Evolutionary conservation across 2,113 vertebrate species (phyloP).

Genomic region (Fregata magnificens): DNA sequence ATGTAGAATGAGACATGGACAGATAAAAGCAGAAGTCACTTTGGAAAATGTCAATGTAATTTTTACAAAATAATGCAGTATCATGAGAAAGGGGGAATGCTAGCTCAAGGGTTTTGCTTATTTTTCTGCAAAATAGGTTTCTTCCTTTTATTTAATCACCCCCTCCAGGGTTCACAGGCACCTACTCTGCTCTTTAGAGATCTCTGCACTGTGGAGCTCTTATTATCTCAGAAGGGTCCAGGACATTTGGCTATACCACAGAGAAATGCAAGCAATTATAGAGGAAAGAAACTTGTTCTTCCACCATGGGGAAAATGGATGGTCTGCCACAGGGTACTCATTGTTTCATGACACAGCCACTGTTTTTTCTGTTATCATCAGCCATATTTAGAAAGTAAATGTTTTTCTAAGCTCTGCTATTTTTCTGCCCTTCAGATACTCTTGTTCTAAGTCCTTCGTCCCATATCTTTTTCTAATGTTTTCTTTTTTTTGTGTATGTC

Average conservation of each 20-base stretch:
- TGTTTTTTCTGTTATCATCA: slow-evolving; percentile 9
- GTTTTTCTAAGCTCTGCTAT: slow-evolving; percentile 54
- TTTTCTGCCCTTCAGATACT: neutral
- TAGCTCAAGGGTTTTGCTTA: neutral
- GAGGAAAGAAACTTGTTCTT: neutral
- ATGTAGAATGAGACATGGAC: neutral
- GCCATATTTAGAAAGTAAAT: slow-evolving; percentile 32
- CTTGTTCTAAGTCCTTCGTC: neutral
- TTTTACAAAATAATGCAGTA: neutral
- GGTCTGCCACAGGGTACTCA: neutral
- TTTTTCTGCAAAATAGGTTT: neutral
- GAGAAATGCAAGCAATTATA: neutral
- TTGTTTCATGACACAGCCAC: neutral
- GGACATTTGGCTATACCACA: neutral
- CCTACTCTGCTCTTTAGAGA: neutral
- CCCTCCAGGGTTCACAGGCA: neutral
- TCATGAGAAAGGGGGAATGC: neutral
- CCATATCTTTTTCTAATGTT: neutral
- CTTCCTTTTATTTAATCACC: neutral
- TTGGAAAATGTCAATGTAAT: neutral
- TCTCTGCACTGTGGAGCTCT: neutral
- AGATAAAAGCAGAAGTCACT: neutral
- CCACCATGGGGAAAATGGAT: neutral
- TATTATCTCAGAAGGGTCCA: neutral
- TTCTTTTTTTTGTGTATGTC: neutral